Evolutionary conservation across 2,113 vertebrate genomes (phyloP), one percentile per base, ranked within the genome.

Genomic region (Amphiprion percula): DNA sequence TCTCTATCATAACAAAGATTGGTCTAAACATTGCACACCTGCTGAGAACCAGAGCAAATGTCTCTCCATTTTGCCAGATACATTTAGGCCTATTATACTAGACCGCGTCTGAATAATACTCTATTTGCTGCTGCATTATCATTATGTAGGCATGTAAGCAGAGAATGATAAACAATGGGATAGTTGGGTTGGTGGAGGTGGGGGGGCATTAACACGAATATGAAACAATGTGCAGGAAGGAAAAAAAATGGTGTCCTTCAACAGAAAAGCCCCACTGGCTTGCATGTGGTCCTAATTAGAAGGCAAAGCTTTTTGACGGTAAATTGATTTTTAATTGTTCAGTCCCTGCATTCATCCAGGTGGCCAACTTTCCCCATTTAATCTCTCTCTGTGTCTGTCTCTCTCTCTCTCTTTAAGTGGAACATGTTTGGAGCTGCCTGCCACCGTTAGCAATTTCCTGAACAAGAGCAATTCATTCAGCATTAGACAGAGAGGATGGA

Each of bases 371-470:
- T 84, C 80, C 62, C 49, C 73, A 81, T 91, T 90, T 89, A 84
- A 84, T 84, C 68, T 68, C 33, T 30, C 30, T 76, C 28, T 52
- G 1, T 68, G 26, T 69, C 63, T 53, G 44, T 44, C 55, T 82
- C 65, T 70, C 67, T 54, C 73, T 9, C 82, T 58, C 68, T 68
- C 64, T 84, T 68, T 88, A 83, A 92, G 79, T 88, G 87, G 83
- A 88, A 58, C 68, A 39, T 76, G 86, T 87, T 88, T 86, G 75
- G 73, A 83, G 76, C 85, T 85, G 77, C 89, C 72, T 85, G 83
- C 65, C 76, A 82, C 79, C 26, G 81, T 95, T 95, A 96, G 95
- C 95, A 95, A 95, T 96, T 96, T 96, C 94, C 94, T 94, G 62
- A 91, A 96, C 76, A 82, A 85, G 68, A 88, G 80, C 74, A 28